A percentile compares a stretch with the other conserved stretches of the same genome.
Evolutionary conservation across 2,113 vertebrate species (phyloP).

Genomic region (Suricata suricatta): DNA sequence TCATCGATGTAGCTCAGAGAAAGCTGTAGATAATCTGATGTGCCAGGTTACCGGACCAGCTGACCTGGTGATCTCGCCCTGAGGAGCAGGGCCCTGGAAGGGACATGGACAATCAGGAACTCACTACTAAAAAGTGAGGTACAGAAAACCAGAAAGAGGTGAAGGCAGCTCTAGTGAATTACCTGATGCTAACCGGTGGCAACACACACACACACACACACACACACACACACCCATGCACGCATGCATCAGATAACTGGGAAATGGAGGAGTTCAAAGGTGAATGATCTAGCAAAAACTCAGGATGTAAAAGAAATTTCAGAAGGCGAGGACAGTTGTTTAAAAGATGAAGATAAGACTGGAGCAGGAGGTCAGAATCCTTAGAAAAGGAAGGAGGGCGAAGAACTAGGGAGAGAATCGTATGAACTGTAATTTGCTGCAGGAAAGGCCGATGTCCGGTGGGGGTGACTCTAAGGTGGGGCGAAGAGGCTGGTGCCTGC

Average conservation of each 20-base stretch:
- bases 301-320: not conserved
- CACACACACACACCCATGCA: not conserved
- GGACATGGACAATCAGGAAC: not conserved
- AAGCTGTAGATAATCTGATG: not conserved
- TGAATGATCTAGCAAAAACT: not conserved
- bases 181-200: not conserved
- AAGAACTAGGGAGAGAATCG: not conserved
- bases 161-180: not conserved
- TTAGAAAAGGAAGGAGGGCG: not conserved
- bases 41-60: not conserved
- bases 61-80: not conserved
- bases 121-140: not conserved
- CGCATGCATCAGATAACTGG: not conserved
- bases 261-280: not conserved
- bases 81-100: not conserved
- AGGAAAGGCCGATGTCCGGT: not conserved
- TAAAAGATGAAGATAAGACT: not conserved
- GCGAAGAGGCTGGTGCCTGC: accelerated
- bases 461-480: not conserved
- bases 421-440: not conserved
- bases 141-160: conserved; percentile 5
- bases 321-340: not conserved
- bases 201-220: no score
- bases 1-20: not conserved
- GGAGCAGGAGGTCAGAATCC: not conserved